Evolutionary conservation across 2,113 vertebrate genomes (phyloP), one percentile per base, ranked within the genome.

Genomic region (Proterorhinus semilunaris): DNA sequence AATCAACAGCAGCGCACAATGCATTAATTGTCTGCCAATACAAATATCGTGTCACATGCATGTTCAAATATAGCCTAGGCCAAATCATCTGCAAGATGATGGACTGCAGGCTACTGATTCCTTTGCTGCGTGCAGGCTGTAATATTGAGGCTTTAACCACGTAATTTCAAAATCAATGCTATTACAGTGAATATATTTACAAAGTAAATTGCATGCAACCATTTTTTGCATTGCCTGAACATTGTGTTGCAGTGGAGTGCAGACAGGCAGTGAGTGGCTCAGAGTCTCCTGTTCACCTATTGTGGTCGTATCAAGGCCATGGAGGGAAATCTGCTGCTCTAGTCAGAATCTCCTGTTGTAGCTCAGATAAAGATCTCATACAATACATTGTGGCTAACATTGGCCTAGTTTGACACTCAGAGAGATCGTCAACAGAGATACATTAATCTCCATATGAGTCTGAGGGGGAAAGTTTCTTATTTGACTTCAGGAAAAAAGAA

Each of bases 351-450:
- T 8, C 62, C 7, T 47, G 27, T 49, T 72, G 11, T 58, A 45
- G 44, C 4, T 5, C 59, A 75, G 62, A 83, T 87, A 65, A 46
- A 63, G 65, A 86, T 86, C 69, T 54, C 58, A 77, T 65, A 69
- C 69, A 61, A 7, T 58, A 42, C 54, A 50, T 11, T 59, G 77
- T 66, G 69, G 64, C 47, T 72, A 6, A 75, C 64, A 36, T 62
- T 8, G 71, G 10, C 76, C 72, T 73, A 65, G 49, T 83, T 85
- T 75, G 74, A 83, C 71, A 81, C 27, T 12, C n/a, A 42, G 43
- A 49, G 0, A 86, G 81, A 83, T 86, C 9, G n/a, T 45, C 61
- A 69, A 15, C 11, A 7, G 3, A 43, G 83, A 83, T 86, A 82
- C 84, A 76, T 21, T 11, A 46, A 75, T 86, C 80, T 75, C 45